Evolutionary conservation across 2,113 vertebrate genomes (phyloP).

Genomic region (Ivindomyrus marchei): DNA sequence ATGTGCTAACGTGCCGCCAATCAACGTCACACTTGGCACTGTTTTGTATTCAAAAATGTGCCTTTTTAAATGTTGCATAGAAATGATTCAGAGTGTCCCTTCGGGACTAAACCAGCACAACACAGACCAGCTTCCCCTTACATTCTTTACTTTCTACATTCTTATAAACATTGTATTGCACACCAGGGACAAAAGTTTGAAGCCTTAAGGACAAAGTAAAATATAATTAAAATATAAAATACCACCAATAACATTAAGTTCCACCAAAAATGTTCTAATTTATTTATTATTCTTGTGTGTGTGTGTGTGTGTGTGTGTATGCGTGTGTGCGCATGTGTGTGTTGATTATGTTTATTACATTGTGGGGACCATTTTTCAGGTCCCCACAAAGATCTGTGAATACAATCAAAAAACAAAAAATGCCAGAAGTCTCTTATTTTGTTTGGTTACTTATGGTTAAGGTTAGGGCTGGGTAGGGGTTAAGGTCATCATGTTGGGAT

Average conservation of each 20-base stretch:
- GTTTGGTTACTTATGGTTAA: no score
- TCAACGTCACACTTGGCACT: constrained; percentile 25
- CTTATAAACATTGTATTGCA: neutral
- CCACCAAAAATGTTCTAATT: neutral
- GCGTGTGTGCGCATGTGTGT: no score
- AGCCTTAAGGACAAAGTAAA: neutral
- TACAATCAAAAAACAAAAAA: no score
- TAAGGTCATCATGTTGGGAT: no score
- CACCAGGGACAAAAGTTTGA: neutral
- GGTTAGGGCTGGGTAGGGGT: no score
- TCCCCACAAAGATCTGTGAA: no score
- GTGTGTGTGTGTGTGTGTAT: no score
- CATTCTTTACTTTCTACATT: neutral
- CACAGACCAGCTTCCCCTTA: neutral
- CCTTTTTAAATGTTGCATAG: neutral
- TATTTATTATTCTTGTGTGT: neutral
- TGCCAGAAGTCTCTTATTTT: no score
- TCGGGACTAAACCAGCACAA: neutral
- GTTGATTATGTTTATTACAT: no score
- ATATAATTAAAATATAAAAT: neutral
- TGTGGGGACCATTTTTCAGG: no score
- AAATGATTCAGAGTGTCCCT: neutral
- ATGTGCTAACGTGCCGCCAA: constrained; percentile 27
- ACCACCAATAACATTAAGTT: neutral
- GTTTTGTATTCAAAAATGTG: constrained; percentile 25